Conservation (phyloP, 1,140 invertebrate species). For the Drosophila sp. region DNA sequence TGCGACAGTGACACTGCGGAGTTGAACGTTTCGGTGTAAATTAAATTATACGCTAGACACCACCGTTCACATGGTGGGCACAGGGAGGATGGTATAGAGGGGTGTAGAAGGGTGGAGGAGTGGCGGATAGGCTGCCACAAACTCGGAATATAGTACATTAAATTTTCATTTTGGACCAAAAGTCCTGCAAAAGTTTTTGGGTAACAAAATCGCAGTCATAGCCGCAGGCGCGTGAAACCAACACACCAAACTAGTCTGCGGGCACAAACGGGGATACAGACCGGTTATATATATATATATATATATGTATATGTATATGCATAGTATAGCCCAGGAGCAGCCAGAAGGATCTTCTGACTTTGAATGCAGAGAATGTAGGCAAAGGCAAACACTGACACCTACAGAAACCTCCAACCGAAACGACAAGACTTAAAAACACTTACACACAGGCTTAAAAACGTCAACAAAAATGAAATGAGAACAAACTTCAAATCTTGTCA, state of each 20-base stretch:
- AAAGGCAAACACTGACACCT: slow-evolving; percentile 44
- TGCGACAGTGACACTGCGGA: slow-evolving; percentile 58
- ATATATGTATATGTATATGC: slow-evolving; percentile 23
- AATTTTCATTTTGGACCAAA: slow-evolving; percentile 59
- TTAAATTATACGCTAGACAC: slow-evolving; percentile 57
- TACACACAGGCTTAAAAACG: slow-evolving; percentile 13
- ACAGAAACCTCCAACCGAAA: slow-evolving; percentile 22
- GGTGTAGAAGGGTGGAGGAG: neutral
- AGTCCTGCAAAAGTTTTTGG: slow-evolving; percentile 51
- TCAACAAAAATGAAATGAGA: neutral
- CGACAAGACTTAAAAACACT: slow-evolving; percentile 18
- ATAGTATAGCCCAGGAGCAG: neutral
- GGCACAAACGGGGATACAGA: slow-evolving; percentile 15
- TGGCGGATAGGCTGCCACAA: slow-evolving; percentile 36
- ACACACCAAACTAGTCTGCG: slow-evolving; percentile 20
- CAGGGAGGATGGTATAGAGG: neutral
- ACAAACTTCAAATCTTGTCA: slow-evolving; percentile 57
- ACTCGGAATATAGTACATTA: slow-evolving; percentile 55
- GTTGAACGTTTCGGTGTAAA: slow-evolving; percentile 53
- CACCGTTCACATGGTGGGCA: slow-evolving; percentile 24
- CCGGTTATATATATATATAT: slow-evolving; percentile 14
- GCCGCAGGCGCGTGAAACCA: slow-evolving; percentile 37
- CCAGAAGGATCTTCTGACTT: slow-evolving; percentile 11
- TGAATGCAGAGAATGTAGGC: slow-evolving; percentile 46
- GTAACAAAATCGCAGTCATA: slow-evolving; percentile 46